Percentiles rank a stretch among this genome's conserved stretches.
These are phyloP conservation scores for Acestrorhynchus altus DNA, from an alignment of 2,797 vertebrate species.

Conservation along the genomic window DNA sequence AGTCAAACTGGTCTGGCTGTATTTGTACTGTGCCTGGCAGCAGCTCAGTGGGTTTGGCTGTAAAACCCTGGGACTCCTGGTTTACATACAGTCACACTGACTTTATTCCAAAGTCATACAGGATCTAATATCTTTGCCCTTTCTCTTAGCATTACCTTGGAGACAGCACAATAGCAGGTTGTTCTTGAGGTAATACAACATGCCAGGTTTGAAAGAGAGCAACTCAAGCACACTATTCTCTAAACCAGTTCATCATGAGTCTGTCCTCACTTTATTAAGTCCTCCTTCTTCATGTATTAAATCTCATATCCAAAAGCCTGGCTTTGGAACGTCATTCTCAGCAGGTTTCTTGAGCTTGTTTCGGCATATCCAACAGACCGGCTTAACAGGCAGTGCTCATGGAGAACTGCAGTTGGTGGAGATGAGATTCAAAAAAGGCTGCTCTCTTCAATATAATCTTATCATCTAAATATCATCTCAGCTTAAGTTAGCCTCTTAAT, in stretches of 20 bases:
- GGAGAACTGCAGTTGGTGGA: slow-evolving; percentile 32
- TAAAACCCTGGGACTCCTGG: neutral
- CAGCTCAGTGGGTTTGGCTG: neutral
- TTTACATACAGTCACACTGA: neutral
- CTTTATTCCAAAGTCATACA: neutral
- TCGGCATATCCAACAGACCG: slow-evolving; percentile 26
- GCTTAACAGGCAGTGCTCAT: slow-evolving; percentile 8
- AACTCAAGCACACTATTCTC: slow-evolving; percentile 31
- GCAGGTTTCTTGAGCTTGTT: slow-evolving; percentile 6
- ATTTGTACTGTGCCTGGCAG: too few species aligned
- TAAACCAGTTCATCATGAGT: neutral
- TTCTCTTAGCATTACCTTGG: neutral
- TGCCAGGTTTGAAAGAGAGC: neutral
- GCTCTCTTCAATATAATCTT: slow-evolving; percentile 50
- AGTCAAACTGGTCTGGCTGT: too few species aligned
- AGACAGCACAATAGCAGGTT: neutral
- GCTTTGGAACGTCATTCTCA: slow-evolving; percentile 16
- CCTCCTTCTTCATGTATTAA: slow-evolving; percentile 29
- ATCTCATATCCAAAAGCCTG: slow-evolving; percentile 47
- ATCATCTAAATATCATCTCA: slow-evolving; percentile 55
- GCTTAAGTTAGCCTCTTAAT: slow-evolving; percentile 56
- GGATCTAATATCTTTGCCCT: neutral
- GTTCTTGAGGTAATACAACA: neutral
- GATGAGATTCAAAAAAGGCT: slow-evolving; percentile 52
- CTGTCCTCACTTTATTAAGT: slow-evolving; percentile 20